Percentiles rank a stretch among this genome's conserved stretches.
These are phyloP conservation scores for Allophyes oxyacanthae DNA, from an alignment of 2,888 invertebrate species.

Conservation along the genomic window DNA sequence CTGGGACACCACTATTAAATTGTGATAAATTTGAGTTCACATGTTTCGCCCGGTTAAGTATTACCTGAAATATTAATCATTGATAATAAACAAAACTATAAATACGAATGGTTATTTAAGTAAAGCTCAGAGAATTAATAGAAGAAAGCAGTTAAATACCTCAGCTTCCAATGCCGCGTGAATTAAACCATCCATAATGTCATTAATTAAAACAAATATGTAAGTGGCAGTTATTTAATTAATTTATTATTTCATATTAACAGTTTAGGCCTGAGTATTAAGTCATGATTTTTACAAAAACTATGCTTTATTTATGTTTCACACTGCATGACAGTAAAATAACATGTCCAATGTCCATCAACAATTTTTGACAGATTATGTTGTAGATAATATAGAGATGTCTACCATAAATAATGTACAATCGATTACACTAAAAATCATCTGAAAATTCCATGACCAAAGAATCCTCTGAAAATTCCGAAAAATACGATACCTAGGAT, in stretches of 20 bases:
- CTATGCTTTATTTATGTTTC: conserved; percentile 89
- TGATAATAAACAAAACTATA: conserved; percentile 36
- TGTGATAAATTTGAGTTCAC: conserved; percentile 84
- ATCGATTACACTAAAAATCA: background rate
- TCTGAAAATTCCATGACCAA: background rate
- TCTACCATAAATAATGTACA: conserved; percentile 8
- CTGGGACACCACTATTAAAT: conserved; percentile 84
- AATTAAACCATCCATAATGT: conserved; percentile 90
- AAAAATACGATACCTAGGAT: too few relatives aligned
- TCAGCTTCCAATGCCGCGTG: conserved; percentile 89
- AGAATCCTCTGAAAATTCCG: too few relatives aligned
- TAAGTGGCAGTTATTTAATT: conserved; percentile 80
- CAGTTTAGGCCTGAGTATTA: conserved; percentile 83
- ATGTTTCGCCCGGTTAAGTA: conserved; percentile 87
- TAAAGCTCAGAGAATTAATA: conserved; percentile 62
- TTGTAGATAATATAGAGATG: conserved; percentile 55
- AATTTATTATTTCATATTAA: conserved; percentile 84
- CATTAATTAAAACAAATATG: conserved; percentile 85
- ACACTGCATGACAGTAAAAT: conserved; percentile 88
- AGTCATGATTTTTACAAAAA: conserved; percentile 88
- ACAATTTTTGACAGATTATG: conserved; percentile 81
- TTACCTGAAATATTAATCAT: conserved; percentile 76
- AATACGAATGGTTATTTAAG: conserved; percentile 42
- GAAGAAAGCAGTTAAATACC: conserved; percentile 80
- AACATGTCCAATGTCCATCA: conserved; percentile 87